Evolutionary conservation across 1,140 invertebrate genomes (phyloP).

Genomic region (Lerema accius): DNA sequence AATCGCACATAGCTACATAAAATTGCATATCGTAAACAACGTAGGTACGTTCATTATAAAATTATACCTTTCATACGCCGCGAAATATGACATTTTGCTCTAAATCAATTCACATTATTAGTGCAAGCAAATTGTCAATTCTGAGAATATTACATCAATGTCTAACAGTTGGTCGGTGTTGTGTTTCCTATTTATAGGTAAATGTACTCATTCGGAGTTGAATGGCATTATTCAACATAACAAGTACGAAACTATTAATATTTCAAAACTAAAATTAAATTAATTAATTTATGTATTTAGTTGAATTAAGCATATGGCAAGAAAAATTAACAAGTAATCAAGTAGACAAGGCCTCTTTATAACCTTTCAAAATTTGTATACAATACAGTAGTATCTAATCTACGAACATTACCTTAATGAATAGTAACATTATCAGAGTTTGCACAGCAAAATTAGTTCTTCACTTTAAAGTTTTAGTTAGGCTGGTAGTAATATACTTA

Average conservation of each 20-base stretch:
- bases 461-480: too few species aligned
- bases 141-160: constrained; percentile 61
- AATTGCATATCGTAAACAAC: not conserved
- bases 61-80: constrained; percentile 5
- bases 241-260: constrained; percentile 10
- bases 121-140: constrained; percentile 60
- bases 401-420: too few species aligned
- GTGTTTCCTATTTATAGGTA: constrained; percentile 51
- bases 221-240: constrained; percentile 28
- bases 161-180: constrained; percentile 59
- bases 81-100: constrained; percentile 29
- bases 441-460: too few species aligned
- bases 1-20: not conserved
- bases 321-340: too few species aligned
- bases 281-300: not conserved
- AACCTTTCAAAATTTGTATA: too few species aligned
- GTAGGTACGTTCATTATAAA: constrained; percentile 14
- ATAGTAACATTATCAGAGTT: too few species aligned
- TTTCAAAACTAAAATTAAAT: constrained; percentile 4
- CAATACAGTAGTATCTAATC: too few species aligned
- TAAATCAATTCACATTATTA: constrained; percentile 44
- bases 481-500: too few species aligned
- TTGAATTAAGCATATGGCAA: too few species aligned
- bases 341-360: too few species aligned
- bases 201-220: constrained; percentile 32